phyloP scores from a whole-genome alignment of 2,888 invertebrate genomes.

The Meandrusa payeni region DNA sequence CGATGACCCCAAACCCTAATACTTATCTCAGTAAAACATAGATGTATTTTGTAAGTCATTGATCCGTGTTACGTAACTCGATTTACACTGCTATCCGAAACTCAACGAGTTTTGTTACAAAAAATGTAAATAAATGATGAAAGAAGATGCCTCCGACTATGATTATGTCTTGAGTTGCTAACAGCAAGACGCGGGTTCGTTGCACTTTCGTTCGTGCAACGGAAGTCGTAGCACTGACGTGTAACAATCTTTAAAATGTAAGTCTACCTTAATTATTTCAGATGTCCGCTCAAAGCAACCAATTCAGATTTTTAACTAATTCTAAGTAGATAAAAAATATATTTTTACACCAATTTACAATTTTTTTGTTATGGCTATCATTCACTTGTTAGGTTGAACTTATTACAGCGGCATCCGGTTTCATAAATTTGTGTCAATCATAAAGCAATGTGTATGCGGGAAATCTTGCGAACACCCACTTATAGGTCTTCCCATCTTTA shows the following conservation, averaged over 20 bases:
- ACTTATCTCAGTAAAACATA: conserved; percentile 1
- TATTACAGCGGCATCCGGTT: too few relatives aligned
- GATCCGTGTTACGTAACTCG: conserved; percentile 10
- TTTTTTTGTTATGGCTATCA: too few relatives aligned
- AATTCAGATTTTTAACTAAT: too few relatives aligned
- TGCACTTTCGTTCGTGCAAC: conserved; percentile 18
- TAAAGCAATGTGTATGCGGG: too few relatives aligned
- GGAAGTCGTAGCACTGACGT: conserved; percentile 5
- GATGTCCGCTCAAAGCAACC: neutral
- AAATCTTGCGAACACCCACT: too few relatives aligned
- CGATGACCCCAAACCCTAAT: too few relatives aligned
- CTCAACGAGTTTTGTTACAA: conserved; percentile 4
- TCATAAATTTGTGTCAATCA: too few relatives aligned
- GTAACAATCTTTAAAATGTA: neutral
- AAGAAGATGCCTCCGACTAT: conserved; percentile 5
- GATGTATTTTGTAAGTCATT: neutral
- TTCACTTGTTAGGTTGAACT: too few relatives aligned
- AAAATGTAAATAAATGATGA: conserved; percentile 5
- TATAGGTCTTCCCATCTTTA: too few relatives aligned
- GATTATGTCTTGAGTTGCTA: neutral
- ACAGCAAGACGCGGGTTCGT: conserved; percentile 9
- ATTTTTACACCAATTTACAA: too few relatives aligned
- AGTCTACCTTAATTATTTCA: too few relatives aligned
- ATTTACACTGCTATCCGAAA: neutral
- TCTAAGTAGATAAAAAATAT: too few relatives aligned